These are phyloP conservation scores for Australoheros facetus DNA, from an alignment of 2,797 vertebrate genomes.

Conservation along the genomic window DNA sequence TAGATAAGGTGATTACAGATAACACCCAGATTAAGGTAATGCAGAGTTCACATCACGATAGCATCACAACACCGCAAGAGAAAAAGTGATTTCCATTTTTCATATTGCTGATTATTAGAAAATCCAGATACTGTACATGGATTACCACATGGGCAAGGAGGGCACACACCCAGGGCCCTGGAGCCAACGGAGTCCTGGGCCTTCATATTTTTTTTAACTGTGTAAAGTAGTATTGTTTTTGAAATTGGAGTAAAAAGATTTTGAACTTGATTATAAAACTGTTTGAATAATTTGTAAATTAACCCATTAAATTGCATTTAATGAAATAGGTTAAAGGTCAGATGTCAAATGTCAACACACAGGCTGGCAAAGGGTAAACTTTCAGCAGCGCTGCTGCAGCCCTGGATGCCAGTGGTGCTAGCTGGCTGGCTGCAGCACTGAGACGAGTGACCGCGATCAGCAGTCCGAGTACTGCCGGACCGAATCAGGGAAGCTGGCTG, in stretches of 20 bases:
- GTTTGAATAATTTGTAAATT: not conserved
- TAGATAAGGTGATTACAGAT: not conserved
- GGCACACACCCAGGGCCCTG: accelerated
- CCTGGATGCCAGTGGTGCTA: not conserved
- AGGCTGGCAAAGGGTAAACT: not conserved
- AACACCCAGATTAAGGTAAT: not conserved
- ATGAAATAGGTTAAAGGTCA: not conserved
- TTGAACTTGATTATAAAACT: not conserved
- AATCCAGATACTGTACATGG: not conserved
- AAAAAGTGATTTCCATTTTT: not conserved
- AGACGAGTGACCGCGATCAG: not conserved
- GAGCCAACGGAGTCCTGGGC: not conserved
- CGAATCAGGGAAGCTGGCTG: not conserved
- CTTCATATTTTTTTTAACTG: too few species aligned
- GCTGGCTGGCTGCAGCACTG: not conserved
- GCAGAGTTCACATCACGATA: not conserved
- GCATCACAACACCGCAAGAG: not conserved
- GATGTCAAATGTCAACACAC: not conserved
- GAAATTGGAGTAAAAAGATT: not conserved
- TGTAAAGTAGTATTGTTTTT: too few species aligned
- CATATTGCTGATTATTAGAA: not conserved
- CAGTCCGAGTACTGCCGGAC: not conserved
- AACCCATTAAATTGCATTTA: not conserved
- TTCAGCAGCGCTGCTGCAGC: not conserved
- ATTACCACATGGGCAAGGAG: not conserved